Percentiles rank a stretch among this genome's conserved stretches.
Evolutionary conservation across 2,113 vertebrate genomes (phyloP).

Genomic region (Typhlomys cinereus): DNA sequence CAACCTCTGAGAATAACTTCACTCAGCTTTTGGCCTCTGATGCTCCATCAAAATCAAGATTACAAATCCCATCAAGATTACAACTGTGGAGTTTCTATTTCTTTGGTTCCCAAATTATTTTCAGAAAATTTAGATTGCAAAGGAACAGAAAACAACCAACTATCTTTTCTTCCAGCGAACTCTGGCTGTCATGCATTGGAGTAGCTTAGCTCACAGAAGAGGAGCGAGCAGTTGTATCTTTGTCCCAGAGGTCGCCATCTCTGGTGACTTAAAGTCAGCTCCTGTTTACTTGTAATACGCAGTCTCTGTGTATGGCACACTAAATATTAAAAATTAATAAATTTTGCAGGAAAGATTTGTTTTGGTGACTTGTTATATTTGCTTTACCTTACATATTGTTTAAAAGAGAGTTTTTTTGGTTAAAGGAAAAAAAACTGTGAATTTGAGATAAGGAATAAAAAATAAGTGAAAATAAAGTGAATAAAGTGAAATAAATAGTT

Average conservation of each 20-base stretch:
- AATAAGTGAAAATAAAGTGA: conserved; percentile 37
- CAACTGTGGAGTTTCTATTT: not conserved
- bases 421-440: conserved; percentile 79
- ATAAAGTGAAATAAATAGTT: conserved; percentile 62
- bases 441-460: conserved; percentile 82
- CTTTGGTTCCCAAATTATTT: conserved; percentile 44
- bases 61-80: not conserved
- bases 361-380: conserved; percentile 77
- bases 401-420: conserved; percentile 70
- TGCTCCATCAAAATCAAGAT: no score
- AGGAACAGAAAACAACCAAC: not conserved
- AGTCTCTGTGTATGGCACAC: not conserved
- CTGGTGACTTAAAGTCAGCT: conserved; percentile 27
- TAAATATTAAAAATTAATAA: conserved; percentile 31
- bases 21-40: not conserved
- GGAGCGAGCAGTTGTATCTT: not conserved
- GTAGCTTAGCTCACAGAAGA: not conserved
- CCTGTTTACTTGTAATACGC: conserved; percentile 21
- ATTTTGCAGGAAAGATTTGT: conserved; percentile 80
- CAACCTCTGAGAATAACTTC: conserved; percentile 8
- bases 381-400: conserved; percentile 81
- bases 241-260: conserved; percentile 37
- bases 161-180: not conserved
- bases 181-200: not conserved
- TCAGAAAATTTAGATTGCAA: conserved; percentile 27